Base-by-base conservation (phyloP, 2,888 invertebrate species). In the Rhyacophila evoluta region DNA sequence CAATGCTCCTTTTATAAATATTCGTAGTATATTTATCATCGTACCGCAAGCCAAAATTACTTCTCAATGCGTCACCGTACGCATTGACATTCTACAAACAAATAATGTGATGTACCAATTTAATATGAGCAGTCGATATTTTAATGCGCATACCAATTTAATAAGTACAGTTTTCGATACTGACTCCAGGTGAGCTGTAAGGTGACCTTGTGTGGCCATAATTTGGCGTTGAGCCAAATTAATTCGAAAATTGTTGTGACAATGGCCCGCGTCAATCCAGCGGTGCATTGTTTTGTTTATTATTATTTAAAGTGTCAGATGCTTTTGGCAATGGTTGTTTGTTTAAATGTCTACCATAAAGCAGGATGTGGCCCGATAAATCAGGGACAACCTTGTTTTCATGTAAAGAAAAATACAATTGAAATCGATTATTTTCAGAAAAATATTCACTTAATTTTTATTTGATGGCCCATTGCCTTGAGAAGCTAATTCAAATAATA, bases 281-380 rank as follows among this genome's bases (percentile, higher is more conserved):
- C 76, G 37, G 76, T 76, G 76, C 76, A 76, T 76, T 76, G 76
- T 76, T 55, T 55, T 25, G 37, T 72, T 71, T 72, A 72, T 55
- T 27, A 75, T 38, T 76, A 76, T 76, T 76, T 75, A 70, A 67
- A 72, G 70, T 76, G 76, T 41, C 76, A 39, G 15, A 71, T 55
- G 69, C 36, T 38, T 75, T 75, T 75, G 75, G 75, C 70, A 41
- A 71, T 25, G 75, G 28, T 33, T 75, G 41, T 70, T 71, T 41
- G 75, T 33, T 38, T 41, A 75, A 76, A 72, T 69, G 76, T 38
- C 71, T 19, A 29, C 55, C 33, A 72, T 41, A 76, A 36, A 76
- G 76, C 76, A 76, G 76, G 76, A 76, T 76, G 72, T 55, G 76
- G 72, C 76, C 76, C 69, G 67, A 72, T 76, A 76, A 55, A 55